These are phyloP conservation scores for Allolobophora icterica DNA, from an alignment of 2,888 invertebrate genomes.

Conservation along the genomic window DNA sequence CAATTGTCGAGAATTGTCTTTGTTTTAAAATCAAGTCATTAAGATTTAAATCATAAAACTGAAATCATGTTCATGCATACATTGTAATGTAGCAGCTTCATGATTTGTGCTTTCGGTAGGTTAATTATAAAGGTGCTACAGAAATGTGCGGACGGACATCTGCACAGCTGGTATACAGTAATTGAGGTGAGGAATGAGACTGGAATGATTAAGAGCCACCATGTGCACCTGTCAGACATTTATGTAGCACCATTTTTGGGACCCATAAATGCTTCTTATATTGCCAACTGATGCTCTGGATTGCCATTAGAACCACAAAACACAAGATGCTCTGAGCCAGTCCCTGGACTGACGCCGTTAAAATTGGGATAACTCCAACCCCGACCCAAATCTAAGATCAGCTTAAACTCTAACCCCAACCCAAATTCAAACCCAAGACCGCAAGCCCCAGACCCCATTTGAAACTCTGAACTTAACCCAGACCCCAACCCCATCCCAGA, in stretches of 20 bases:
- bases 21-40: background rate
- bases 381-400: too few species aligned
- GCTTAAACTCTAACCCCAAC: background rate
- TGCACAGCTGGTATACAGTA: background rate
- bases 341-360: background rate
- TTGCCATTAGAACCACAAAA: background rate
- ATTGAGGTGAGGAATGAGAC: background rate
- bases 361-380: background rate
- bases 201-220: background rate
- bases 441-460: background rate
- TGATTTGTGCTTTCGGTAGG: constrained; percentile 8
- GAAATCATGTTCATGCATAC: too few species aligned
- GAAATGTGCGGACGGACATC: background rate
- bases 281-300: background rate
- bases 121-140: background rate
- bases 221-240: background rate
- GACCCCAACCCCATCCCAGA: background rate
- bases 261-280: too few species aligned
- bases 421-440: background rate
- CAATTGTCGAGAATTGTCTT: background rate
- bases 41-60: background rate
- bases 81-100: background rate
- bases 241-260: background rate
- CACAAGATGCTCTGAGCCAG: background rate
- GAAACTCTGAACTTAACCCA: background rate